phyloP scores from a whole-genome alignment of 2,113 vertebrate species.

The Forbesichthys agassizii region DNA sequence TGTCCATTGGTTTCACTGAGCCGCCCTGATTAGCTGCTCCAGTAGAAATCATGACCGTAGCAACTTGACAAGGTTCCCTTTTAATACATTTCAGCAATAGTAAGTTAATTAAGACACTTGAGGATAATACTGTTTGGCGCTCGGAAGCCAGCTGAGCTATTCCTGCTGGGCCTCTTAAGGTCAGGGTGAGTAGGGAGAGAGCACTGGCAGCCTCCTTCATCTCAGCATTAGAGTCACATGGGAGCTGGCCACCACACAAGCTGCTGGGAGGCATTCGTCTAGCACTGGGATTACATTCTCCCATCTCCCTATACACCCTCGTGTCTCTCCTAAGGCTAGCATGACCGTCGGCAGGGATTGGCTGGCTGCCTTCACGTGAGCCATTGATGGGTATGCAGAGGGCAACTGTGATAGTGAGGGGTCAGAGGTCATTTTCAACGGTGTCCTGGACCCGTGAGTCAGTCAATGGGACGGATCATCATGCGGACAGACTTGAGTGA shows the following conservation, averaged over 20 bases:
- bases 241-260: conserved; percentile 7
- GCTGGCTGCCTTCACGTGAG: conserved; percentile 25
- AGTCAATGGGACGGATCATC: conserved; percentile 97
- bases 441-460: conserved; percentile 4
- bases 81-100: conserved; percentile 43
- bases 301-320: too few relatives aligned
- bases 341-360: conserved; percentile 14
- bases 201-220: conserved; percentile 33
- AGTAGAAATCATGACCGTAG: conserved; percentile 44
- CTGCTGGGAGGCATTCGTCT: conserved; percentile 20
- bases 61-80: conserved; percentile 39
- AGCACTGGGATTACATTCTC: conserved; percentile 13
- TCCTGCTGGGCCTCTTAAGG: conserved; percentile 18
- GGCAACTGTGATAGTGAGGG: background rate
- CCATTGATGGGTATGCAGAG: conserved; percentile 23
- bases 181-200: conserved; percentile 15
- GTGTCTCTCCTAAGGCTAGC: conserved; percentile 9
- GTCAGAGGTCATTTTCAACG: background rate
- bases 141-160: conserved; percentile 3
- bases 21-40: conserved; percentile 56
- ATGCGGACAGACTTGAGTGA: conserved; percentile 91
- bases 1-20: conserved; percentile 16
- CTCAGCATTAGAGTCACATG: conserved; percentile 17
- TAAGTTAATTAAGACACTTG: conserved; percentile 24
- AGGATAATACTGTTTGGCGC: conserved; percentile 22